Conservation (phyloP, 2,888 invertebrate genomes). For the Amphiduros pacificus region DNA sequence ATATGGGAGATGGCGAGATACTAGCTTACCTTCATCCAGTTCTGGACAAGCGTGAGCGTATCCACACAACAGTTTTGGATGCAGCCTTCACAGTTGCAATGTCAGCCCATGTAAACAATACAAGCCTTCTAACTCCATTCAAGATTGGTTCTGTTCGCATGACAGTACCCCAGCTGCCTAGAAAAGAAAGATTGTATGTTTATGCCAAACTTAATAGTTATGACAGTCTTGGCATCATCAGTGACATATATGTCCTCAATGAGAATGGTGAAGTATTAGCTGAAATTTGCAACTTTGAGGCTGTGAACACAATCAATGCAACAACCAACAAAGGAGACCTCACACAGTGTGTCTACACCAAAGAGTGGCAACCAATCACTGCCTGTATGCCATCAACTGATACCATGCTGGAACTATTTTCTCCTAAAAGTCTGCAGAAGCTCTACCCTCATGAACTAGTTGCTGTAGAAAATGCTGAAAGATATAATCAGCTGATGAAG, state of each 20-base stretch:
- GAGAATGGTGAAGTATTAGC: conserved; percentile 14
- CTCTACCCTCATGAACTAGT: conserved; percentile 11
- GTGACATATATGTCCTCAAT: conserved; percentile 4
- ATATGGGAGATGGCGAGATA: conserved; percentile 6
- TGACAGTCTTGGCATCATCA: neutral
- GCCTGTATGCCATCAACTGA: conserved; percentile 6
- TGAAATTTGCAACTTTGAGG: conserved; percentile 8
- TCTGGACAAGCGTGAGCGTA: neutral
- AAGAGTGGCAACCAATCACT: conserved; percentile 8
- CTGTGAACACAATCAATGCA: conserved; percentile 1
- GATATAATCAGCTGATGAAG: neutral
- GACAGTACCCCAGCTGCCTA: neutral
- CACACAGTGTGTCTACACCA: conserved; percentile 11
- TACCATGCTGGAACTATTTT: neutral
- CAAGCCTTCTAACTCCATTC: neutral
- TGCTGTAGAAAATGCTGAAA: conserved; percentile 1
- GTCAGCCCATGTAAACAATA: conserved; percentile 1
- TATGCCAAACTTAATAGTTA: neutral
- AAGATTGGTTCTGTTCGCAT: neutral
- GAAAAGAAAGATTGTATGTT: neutral
- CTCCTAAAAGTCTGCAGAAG: neutral
- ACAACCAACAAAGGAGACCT: conserved; percentile 1
- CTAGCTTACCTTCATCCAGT: conserved; percentile 1
- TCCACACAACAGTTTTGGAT: conserved; percentile 6
- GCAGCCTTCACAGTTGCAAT: conserved; percentile 13